A percentile compares a stretch with the other conserved stretches of the same genome.
phyloP scores from a whole-genome alignment of 2,113 vertebrate genomes.

The Piprites chloris region DNA sequence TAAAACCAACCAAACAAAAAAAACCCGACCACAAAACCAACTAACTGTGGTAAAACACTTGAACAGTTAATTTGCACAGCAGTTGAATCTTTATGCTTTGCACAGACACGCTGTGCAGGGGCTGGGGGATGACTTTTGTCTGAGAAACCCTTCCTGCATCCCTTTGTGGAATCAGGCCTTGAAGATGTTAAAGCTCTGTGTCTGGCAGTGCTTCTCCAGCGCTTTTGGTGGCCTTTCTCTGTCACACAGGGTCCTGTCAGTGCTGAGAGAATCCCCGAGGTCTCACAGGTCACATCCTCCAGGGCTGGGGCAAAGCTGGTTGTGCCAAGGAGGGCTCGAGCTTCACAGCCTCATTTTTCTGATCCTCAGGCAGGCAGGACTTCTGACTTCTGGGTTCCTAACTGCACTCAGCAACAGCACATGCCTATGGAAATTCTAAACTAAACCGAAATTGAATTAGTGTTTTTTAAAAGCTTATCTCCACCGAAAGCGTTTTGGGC shows the following conservation, averaged over 20 bases:
- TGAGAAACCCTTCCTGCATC: not conserved
- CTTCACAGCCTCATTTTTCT: too few species aligned
- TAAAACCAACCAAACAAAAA: not conserved
- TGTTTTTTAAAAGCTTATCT: not conserved
- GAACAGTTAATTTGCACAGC: not conserved
- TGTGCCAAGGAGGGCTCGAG: not conserved
- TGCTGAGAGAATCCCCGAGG: not conserved
- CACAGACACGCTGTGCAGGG: not conserved
- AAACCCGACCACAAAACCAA: not conserved
- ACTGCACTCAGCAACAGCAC: not conserved
- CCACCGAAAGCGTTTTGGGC: not conserved
- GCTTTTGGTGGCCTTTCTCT: not conserved
- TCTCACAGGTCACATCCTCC: rapidly evolving
- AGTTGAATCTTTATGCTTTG: not conserved
- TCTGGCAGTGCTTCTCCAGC: not conserved
- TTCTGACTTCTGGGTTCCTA: not conserved
- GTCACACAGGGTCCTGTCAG: not conserved
- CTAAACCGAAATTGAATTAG: not conserved
- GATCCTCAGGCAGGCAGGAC: not conserved
- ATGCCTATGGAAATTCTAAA: rapidly evolving
- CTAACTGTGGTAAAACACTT: not conserved
- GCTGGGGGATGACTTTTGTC: not conserved
- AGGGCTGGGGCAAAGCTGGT: not conserved
- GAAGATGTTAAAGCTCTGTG: not conserved
- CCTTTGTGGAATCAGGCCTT: not conserved